Percentiles rank a stretch among this genome's conserved stretches.
Conservation (phyloP, 1,140 invertebrate species). For the Drosophila micromelanica region DNA sequence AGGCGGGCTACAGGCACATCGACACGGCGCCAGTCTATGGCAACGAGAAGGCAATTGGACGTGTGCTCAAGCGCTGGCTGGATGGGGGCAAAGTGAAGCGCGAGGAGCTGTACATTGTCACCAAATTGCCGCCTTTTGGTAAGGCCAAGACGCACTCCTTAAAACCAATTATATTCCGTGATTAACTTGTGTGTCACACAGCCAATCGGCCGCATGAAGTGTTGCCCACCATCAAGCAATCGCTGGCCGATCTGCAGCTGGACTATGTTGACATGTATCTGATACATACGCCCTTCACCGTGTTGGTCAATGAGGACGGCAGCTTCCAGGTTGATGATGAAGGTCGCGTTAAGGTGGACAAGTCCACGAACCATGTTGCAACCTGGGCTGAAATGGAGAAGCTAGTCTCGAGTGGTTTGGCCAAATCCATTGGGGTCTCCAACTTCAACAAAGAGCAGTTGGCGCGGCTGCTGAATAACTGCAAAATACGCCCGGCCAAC, state of each 20-base stretch:
- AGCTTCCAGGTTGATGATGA: conserved; percentile 85
- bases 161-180: neutral
- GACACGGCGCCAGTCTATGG: conserved; percentile 93
- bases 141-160: neutral
- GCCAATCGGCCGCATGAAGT: conserved; percentile 90
- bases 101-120: conserved; percentile 92
- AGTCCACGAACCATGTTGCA: conserved; percentile 88
- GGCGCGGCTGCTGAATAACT: conserved; percentile 87
- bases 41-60: conserved; percentile 92
- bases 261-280: conserved; percentile 94
- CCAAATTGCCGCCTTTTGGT: conserved; percentile 88
- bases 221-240: conserved; percentile 89
- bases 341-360: conserved; percentile 88
- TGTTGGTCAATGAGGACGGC: conserved; percentile 84
- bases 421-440: conserved; percentile 91
- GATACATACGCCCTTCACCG: conserved; percentile 91
- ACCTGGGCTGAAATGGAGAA: conserved; percentile 93
- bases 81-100: conserved; percentile 89
- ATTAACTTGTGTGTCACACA: conserved; percentile 84
- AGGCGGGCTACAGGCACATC: conserved; percentile 88
- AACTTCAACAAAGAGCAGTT: conserved; percentile 92
- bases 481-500: conserved; percentile 89
- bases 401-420: conserved; percentile 87
- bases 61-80: conserved; percentile 90
- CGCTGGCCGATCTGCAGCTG: conserved; percentile 89